A percentile compares a stretch with the other conserved stretches of the same genome.
These are phyloP conservation scores for Aurelia aurita DNA, from an alignment of 30 jellyfish, hydroid and myxozoan species.

Conservation along the genomic window DNA sequence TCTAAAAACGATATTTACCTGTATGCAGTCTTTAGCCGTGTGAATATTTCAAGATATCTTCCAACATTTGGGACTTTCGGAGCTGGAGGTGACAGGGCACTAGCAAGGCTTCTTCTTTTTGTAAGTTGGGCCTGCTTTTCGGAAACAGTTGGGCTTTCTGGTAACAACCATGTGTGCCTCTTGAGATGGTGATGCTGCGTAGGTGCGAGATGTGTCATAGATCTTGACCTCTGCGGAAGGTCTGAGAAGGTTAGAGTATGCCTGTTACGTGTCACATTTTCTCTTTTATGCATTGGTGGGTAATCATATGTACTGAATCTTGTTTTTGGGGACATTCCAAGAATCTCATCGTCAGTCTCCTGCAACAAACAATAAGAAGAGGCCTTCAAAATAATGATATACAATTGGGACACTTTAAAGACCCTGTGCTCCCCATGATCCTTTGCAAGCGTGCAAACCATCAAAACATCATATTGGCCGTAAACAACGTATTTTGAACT, in stretches of 20 bases:
- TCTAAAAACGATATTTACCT: slow-evolving; percentile 28
- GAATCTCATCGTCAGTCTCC: slow-evolving; percentile 33
- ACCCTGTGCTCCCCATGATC: too few species aligned
- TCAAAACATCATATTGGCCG: too few species aligned
- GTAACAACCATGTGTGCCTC: slow-evolving; percentile 72
- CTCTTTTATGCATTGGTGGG: neutral
- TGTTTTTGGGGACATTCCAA: slow-evolving; percentile 29
- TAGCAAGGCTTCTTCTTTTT: slow-evolving; percentile 52
- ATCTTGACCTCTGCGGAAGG: slow-evolving; percentile 68
- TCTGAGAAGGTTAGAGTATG: slow-evolving; percentile 32
- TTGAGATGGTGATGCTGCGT: slow-evolving; percentile 19
- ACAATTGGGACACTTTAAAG: too few species aligned
- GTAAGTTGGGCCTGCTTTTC: slow-evolving; percentile 78
- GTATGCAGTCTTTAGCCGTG: slow-evolving; percentile 61
- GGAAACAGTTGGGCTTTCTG: slow-evolving; percentile 86
- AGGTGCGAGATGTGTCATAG: slow-evolving; percentile 50
- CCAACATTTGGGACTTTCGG: slow-evolving; percentile 57
- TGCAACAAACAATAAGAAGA: neutral
- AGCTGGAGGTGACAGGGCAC: slow-evolving; percentile 63
- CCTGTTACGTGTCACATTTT: slow-evolving; percentile 13
- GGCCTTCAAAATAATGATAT: neutral
- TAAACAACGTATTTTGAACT: too few species aligned
- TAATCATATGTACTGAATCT: slow-evolving; percentile 51
- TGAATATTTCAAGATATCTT: slow-evolving; percentile 65
- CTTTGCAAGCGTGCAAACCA: too few species aligned